phyloP scores from a whole-genome alignment of 2,888 invertebrate genomes.

The Hirtodrosophila alboralis region DNA sequence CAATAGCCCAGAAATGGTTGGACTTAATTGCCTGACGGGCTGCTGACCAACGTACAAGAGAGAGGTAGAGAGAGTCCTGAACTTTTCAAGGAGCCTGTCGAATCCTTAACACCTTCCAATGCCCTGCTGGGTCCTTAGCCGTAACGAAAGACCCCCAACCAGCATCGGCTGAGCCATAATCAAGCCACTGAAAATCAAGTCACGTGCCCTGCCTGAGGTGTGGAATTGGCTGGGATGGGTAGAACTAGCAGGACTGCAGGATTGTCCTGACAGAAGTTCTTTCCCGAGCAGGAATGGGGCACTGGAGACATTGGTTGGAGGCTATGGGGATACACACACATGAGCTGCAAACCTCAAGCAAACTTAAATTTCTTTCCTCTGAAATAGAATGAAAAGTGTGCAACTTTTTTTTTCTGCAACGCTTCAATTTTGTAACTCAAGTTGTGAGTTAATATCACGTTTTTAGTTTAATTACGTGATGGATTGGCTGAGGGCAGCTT shows the following conservation, averaged over 20 bases:
- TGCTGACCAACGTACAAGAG: conserved; percentile 32
- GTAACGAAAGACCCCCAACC: conserved; percentile 14
- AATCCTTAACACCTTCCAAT: conserved; percentile 37
- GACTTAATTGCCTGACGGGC: conserved; percentile 64
- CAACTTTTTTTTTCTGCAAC: conserved; percentile 23
- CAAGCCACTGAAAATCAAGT: conserved; percentile 71
- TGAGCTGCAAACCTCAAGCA: conserved; percentile 38
- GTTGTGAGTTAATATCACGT: conserved; percentile 71
- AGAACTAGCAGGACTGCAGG: conserved; percentile 43
- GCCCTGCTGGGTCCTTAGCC: conserved; percentile 16
- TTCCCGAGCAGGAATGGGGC: neutral
- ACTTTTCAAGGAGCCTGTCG: conserved; percentile 23
- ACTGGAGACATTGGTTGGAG: neutral
- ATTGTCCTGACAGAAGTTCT: conserved; percentile 43
- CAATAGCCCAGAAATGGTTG: conserved; percentile 45
- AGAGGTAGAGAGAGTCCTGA: conserved; percentile 1
- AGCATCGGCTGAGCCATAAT: conserved; percentile 54
- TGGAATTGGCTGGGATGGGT: conserved; percentile 58
- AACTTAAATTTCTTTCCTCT: conserved; percentile 56
- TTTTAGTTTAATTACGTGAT: conserved; percentile 69
- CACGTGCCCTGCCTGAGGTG: conserved; percentile 66
- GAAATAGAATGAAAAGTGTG: conserved; percentile 23
- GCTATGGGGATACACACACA: conserved; percentile 38
- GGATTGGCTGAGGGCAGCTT: conserved; percentile 47
- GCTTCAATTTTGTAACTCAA: conserved; percentile 40